phyloP scores from a whole-genome alignment of 2,113 vertebrate species.

The Syngnathoides biaculeatus region DNA sequence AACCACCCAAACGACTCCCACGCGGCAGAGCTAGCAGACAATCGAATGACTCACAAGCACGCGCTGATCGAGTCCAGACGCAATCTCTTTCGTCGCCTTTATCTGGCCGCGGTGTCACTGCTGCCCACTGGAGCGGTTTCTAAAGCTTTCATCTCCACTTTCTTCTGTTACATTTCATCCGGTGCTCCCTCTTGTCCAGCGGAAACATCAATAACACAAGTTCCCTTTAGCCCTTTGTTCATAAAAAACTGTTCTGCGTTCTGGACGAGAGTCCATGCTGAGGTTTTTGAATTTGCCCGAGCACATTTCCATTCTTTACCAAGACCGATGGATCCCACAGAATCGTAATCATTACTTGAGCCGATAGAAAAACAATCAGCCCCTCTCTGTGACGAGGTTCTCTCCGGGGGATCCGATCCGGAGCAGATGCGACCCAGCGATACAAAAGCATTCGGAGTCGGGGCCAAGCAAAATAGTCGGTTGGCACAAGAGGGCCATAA shows the following conservation, averaged over 20 bases:
- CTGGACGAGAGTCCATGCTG: too few species aligned
- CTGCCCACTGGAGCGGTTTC: constrained; percentile 3
- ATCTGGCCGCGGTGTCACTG: constrained; percentile 6
- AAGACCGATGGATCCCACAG: too few species aligned
- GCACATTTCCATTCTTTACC: too few species aligned
- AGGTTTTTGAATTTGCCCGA: too few species aligned
- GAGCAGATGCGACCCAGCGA: constrained; percentile 43
- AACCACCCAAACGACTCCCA: constrained; percentile 12
- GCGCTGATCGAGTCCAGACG: constrained; percentile 36
- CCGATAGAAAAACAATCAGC: neutral
- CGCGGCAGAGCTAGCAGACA: constrained; percentile 10
- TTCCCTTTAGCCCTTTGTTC: neutral
- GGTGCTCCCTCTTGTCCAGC: neutral
- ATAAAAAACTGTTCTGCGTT: neutral
- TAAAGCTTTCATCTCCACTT: neutral
- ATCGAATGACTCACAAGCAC: constrained; percentile 24
- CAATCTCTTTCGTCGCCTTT: constrained; percentile 27
- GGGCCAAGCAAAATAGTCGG: constrained; percentile 55
- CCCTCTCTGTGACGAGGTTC: neutral
- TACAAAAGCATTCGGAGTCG: constrained; percentile 39
- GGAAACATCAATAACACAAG: neutral
- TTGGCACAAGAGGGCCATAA: constrained; percentile 57
- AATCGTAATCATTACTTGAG: neutral
- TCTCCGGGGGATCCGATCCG: constrained; percentile 1
- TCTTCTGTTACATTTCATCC: neutral